Evolutionary conservation across 2,888 invertebrate genomes (phyloP).

Genomic region (Sesia apiformis): DNA sequence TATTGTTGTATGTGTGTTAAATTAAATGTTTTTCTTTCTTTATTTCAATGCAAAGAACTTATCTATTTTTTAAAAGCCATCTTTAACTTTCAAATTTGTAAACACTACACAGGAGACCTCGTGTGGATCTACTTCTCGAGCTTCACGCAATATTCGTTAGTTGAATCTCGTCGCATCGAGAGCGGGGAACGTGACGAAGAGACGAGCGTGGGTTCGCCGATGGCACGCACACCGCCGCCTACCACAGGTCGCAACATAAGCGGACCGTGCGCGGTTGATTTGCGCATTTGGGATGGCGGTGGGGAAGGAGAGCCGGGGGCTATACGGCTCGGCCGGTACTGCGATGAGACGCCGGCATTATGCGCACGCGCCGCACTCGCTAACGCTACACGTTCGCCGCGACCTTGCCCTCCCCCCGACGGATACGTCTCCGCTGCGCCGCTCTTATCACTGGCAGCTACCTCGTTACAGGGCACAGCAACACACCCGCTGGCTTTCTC

Average conservation of each 20-base stretch:
- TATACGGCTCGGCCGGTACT: constrained; percentile 78
- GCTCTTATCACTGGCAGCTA: constrained; percentile 52
- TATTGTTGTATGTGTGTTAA: too few relatives aligned
- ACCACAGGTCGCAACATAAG: constrained; percentile 6
- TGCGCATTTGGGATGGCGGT: constrained; percentile 84
- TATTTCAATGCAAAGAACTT: not conserved
- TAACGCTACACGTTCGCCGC: constrained; percentile 82
- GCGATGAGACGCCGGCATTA: constrained; percentile 83
- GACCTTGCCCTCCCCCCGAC: constrained; percentile 86
- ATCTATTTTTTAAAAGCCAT: not conserved
- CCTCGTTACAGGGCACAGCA: constrained; percentile 81
- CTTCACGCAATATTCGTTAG: constrained; percentile 85
- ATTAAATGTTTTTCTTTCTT: not conserved
- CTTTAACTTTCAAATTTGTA: too few relatives aligned
- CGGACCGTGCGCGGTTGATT: constrained; percentile 76
- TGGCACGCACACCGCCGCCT: constrained; percentile 11
- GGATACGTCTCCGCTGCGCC: constrained; percentile 79
- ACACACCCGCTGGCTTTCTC: constrained; percentile 84
- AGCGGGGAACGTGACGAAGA: constrained; percentile 69
- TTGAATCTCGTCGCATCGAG: constrained; percentile 65
- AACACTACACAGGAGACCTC: constrained; percentile 73
- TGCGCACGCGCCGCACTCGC: constrained; percentile 87
- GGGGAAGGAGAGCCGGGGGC: constrained; percentile 56
- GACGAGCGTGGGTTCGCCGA: constrained; percentile 7
- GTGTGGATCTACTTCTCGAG: constrained; percentile 93